Evolutionary conservation across 2,888 invertebrate genomes (phyloP).

Genomic region (Tipula unca): DNA sequence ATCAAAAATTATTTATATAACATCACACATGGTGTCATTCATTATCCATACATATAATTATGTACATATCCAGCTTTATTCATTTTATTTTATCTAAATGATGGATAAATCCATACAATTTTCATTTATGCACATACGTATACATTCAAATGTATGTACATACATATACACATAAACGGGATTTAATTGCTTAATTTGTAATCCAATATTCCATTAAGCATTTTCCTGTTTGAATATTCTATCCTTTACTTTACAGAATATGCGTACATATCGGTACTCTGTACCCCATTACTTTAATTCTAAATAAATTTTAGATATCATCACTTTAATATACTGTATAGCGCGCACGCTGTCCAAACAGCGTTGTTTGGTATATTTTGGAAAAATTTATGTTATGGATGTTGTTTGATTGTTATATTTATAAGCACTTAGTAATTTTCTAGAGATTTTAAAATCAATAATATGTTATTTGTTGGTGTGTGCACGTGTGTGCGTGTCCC

Average conservation of each 20-base stretch:
- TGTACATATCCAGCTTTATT: neutral
- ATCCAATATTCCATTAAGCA: neutral
- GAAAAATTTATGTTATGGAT: neutral
- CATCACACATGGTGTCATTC: neutral
- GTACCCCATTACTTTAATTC: neutral
- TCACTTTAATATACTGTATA: neutral
- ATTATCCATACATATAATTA: too few relatives aligned
- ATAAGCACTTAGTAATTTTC: neutral
- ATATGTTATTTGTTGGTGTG: neutral
- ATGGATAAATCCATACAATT: neutral
- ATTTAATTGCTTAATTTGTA: neutral
- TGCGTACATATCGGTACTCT: neutral
- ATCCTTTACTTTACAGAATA: too few relatives aligned
- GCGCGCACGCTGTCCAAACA: neutral
- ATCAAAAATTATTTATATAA: too few relatives aligned
- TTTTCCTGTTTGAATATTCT: neutral
- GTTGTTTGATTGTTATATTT: neutral
- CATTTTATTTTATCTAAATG: neutral
- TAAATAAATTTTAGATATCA: neutral
- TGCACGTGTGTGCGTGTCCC: neutral
- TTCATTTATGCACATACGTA: neutral
- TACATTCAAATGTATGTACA: too few relatives aligned
- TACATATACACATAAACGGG: neutral
- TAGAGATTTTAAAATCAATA: neutral
- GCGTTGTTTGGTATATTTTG: neutral